Base-by-base conservation (phyloP, 2,113 vertebrate species). In the Clarias gariepinus region DNA sequence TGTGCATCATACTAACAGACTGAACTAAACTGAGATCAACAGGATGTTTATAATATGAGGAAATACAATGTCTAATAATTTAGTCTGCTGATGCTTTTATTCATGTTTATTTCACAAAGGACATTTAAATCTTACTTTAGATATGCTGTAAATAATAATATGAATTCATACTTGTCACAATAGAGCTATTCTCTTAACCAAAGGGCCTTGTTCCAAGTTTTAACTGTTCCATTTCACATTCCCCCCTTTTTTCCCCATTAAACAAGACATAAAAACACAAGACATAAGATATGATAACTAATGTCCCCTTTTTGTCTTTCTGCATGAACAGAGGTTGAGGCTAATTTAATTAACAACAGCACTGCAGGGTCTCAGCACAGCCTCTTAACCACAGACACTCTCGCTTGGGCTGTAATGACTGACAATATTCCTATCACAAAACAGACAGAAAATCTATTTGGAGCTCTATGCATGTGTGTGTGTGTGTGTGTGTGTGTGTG, bases 321-420 rank as follows among this genome's bases (percentile, higher is more conserved):
- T 64, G 64, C 80, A 82, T 85, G 85, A 85, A 88, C 28, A 55
- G 79, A 87, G 83, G 85, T 85, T 85, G 88, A 85, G 83, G 84
- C 87, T 90, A 90, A 90, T 90, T 88, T 76, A 90, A 89, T 90
- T 90, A 90, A 81, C 87, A 80, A 58, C 85, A 74, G 87, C 82
- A 80, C 85, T 74, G 30, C 74, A 85, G 87, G 82, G 71, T 85
- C 60, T 84, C 74, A 13, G 74, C 85, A 87, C 74, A 83, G 80
- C 66, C 52, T 87, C 30, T 87, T 64, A 85, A 74, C 87, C 64
- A 6, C 83, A 84, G 41, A 76, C 85, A 52, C 41, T 78, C 53
- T 73, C 25, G 25, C 36, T 82, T 85, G 41, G 85, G 87, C 73
- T 85, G 73, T 66, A 87, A 87, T 78, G 83, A 84, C 76, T 77